Evolutionary conservation across 2,797 vertebrate species (phyloP), one percentile per base, ranked within the genome.

Genomic region (Smutsia temminckii): DNA sequence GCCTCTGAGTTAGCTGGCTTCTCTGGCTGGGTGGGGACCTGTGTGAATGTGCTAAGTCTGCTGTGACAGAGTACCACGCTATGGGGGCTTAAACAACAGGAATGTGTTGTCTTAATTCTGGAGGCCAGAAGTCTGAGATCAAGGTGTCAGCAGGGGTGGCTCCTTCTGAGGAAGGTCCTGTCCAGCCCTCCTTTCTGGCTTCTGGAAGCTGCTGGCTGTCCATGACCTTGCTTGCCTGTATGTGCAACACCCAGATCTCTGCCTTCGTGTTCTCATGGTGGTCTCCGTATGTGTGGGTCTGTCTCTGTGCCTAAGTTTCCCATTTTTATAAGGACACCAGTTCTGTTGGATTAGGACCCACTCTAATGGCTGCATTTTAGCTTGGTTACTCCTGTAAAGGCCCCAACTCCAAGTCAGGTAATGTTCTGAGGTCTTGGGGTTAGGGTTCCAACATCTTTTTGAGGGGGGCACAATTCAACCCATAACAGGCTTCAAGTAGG

Each of bases 41-140:
- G 23, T 29, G 16, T 21, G 42, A 4, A 8, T 72, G n/a, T 66
- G 84, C 40, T 23, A 16, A 77, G n/a, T 64, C 34, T 51, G 37
- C 69, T 0, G 1, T 2, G 74, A 57, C 25, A 6, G 53, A 29
- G 34, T 14, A 0, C n/a, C 4, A 5, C 40, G 8, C 23, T 8
- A 12, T 25, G 77, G 53, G 16, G 69, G 34, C 68, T 46, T 81
- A 7, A 53, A 14, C 3, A 1, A 3, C 57, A 66, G 85, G 23
- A 23, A 12, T 3, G 23, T 6, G 5, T 32, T 2, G 1, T 37
- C n/a, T 80, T 40, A 10, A 57, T 42, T 13, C 51, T 32, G 13
- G 66, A 63, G 81, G 51, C 51, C 23, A 1, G 53, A 66, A 53
- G 72, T 63, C 72, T 6, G 20, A 17, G 66, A 25, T 49, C 18